Conservation (phyloP, 2,113 vertebrate species). For the Suricata suricatta region DNA sequence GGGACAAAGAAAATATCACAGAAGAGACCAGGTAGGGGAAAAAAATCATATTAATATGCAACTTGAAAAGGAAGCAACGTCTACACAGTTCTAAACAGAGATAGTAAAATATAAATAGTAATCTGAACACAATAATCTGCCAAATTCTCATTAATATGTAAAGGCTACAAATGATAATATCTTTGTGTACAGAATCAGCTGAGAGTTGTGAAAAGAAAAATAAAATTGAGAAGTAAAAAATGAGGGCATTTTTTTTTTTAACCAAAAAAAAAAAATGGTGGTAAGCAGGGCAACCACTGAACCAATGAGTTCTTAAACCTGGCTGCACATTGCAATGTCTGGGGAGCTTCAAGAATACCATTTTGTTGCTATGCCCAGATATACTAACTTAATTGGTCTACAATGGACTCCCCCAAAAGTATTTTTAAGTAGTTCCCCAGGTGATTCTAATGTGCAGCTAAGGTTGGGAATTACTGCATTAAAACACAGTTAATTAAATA, state of each 20-base stretch:
- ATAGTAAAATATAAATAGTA: background rate
- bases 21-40: background rate
- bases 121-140: background rate
- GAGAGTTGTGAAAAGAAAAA: background rate
- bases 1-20: background rate
- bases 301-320: background rate
- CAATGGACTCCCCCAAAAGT: conserved; percentile 31
- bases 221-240: background rate
- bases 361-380: background rate
- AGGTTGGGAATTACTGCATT: conserved; percentile 48
- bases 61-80: background rate
- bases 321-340: background rate
- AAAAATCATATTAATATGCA: background rate
- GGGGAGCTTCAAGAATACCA: background rate
- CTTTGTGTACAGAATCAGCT: background rate
- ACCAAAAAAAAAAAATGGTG: background rate
- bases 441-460: conserved; percentile 61
- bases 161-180: background rate
- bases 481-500: conserved; percentile 71
- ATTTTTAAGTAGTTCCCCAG: conserved; percentile 66
- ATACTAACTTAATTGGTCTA: conserved; percentile 54
- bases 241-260: background rate
- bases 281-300: background rate
- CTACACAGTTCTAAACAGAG: background rate
- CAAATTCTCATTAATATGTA: background rate